phyloP scores from a whole-genome alignment of 2,888 invertebrate genomes.

The Coenonympha glycerion region DNA sequence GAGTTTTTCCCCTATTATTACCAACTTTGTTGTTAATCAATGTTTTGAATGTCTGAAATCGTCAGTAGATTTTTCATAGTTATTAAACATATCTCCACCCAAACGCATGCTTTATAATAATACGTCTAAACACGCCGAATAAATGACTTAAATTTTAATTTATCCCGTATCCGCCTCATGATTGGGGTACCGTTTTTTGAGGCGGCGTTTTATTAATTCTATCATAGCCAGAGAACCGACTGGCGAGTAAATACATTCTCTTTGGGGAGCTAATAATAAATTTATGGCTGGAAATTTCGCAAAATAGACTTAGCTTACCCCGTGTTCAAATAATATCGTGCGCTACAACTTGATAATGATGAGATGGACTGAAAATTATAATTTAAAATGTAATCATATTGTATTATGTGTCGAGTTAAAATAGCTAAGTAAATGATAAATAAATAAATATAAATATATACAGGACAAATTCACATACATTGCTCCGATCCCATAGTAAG shows the following conservation, averaged over 20 bases:
- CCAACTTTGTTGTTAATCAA: too few relatives aligned
- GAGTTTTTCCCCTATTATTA: too few relatives aligned
- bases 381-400: not conserved
- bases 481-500: too few relatives aligned
- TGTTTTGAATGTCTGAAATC: too few relatives aligned
- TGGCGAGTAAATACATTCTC: constrained; percentile 16
- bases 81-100: not conserved
- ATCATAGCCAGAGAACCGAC: constrained; percentile 11
- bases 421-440: too few relatives aligned
- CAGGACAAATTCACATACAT: too few relatives aligned
- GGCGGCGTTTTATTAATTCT: constrained; percentile 15
- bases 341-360: not conserved
- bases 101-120: constrained; percentile 17
- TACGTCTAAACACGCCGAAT: too few relatives aligned
- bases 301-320: not conserved
- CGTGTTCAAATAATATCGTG: not conserved
- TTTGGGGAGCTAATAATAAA: constrained; percentile 13
- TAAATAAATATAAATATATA: too few relatives aligned
- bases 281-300: constrained; percentile 9
- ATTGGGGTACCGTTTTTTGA: constrained; percentile 14
- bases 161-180: constrained; percentile 12
- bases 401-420: too few relatives aligned
- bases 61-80: too few relatives aligned
- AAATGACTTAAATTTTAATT: constrained; percentile 23
- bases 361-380: not conserved